A percentile compares a stretch with the other conserved stretches of the same genome.
phyloP scores from a whole-genome alignment of 2,797 vertebrate genomes.

The Tachyglossus aculeatus region DNA sequence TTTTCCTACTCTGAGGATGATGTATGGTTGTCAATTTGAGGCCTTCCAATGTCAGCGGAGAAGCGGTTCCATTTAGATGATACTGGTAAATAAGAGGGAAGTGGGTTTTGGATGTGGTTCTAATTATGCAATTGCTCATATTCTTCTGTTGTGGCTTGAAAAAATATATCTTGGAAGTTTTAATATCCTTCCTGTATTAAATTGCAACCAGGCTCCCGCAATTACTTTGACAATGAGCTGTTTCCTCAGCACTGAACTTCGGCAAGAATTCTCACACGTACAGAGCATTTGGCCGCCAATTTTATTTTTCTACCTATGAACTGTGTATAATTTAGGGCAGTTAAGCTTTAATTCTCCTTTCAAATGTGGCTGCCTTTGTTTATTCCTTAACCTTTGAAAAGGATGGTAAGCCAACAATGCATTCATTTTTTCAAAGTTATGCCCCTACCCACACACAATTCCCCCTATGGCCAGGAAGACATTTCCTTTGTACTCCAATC shows the following conservation, averaged over 20 bases:
- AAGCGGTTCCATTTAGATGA: conserved; percentile 77
- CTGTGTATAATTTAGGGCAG: too few relatives aligned
- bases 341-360: too few relatives aligned
- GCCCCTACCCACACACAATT: too few relatives aligned
- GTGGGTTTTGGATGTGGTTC: conserved; percentile 81
- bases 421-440: conserved; percentile 9
- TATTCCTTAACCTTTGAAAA: conserved; percentile 1
- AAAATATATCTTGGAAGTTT: conserved; percentile 78
- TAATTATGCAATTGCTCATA: conserved; percentile 78
- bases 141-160: conserved; percentile 80
- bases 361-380: conserved; percentile 13
- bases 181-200: conserved; percentile 81
- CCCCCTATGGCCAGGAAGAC: too few relatives aligned
- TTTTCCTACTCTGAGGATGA: conserved; percentile 53
- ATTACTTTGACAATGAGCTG: conserved; percentile 58
- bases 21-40: conserved; percentile 68
- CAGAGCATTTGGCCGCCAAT: conserved; percentile 43
- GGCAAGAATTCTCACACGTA: conserved; percentile 42
- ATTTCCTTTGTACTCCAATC: too few relatives aligned
- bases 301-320: neutral
- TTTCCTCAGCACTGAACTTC: conserved; percentile 54
- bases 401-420: neutral
- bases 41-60: conserved; percentile 69
- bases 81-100: conserved; percentile 81
- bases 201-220: conserved; percentile 74